Base-by-base conservation (phyloP, 2,797 vertebrate species). In the Enteromius fasciolatus region DNA sequence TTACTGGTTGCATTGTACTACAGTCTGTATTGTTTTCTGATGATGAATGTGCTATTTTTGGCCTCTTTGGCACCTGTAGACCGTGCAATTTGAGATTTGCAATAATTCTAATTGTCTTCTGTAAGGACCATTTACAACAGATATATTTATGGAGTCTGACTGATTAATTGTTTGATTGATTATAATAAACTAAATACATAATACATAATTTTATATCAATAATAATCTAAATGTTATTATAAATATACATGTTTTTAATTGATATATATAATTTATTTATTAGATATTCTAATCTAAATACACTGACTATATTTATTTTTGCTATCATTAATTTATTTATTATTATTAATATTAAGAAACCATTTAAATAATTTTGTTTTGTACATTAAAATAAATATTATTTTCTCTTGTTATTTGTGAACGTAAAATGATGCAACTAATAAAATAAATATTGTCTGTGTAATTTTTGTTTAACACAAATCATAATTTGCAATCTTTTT, bases 1-100 rank as follows among this genome's bases (percentile, higher is more conserved):
- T 87, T 87, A 87, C 78, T 85, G 83, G 84, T 64, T 85, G 36
- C 73, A 76, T 83, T 87, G 86, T 83, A 76, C 61, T 80, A 50
- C 78, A 68, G 72, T 79, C 82, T 12, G 75, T 68, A 84, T 88
- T 89, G 85, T 89, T 88, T 87, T 76, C 74, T 46, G 11, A 73
- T 50, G 74, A 78, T 78, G 86, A 89, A 66, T 44, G 61, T 23
- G 63, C 70, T 78, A 67, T 81, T 66, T 75, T 20, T 54, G 36
- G 52, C 39, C n/a, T 61, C 41, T 48, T 81, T 59, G 78, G 69
- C 44, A 48, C 50, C 31, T 73, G 84, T n/a, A 50, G 82, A 39
- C 41, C 28, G 15, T n/a, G 54, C 61, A 33, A 10, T 79, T 61
- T 77, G 78, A 59, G 44, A 78, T 20, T 20, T 76, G 48, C 31